Percentiles rank a stretch among this genome's conserved stretches.
Conservation (phyloP, 1,140 invertebrate genomes). For the Belonocnema kinseyi region DNA sequence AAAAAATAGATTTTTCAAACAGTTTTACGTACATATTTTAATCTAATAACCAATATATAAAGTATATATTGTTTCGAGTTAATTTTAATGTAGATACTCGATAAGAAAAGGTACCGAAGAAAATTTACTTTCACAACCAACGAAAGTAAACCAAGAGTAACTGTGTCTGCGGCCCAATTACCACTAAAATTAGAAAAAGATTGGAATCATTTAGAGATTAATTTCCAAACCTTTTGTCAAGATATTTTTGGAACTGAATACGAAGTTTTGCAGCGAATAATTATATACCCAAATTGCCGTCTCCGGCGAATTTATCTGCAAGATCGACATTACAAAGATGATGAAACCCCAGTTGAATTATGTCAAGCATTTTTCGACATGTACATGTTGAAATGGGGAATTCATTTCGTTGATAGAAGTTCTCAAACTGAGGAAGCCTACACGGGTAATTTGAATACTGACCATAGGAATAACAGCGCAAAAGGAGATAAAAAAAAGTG, state of each 20-base stretch:
- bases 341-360: slow-evolving; percentile 52
- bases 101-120: slow-evolving; percentile 42
- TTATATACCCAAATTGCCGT: slow-evolving; percentile 60
- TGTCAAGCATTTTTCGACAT: slow-evolving; percentile 59
- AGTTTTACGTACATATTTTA: too few species aligned
- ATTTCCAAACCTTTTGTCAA: slow-evolving; percentile 52
- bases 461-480: not conserved
- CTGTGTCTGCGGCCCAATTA: not conserved
- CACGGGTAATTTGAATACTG: not conserved
- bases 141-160: slow-evolving; percentile 36
- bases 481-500: too few species aligned
- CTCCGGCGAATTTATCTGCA: slow-evolving; percentile 62
- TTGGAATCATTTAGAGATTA: slow-evolving; percentile 65
- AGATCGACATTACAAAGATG: slow-evolving; percentile 58
- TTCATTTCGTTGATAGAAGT: slow-evolving; percentile 42
- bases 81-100: slow-evolving; percentile 40
- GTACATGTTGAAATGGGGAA: slow-evolving; percentile 67
- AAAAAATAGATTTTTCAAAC: too few species aligned
- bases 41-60: too few species aligned
- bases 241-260: slow-evolving; percentile 55
- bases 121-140: slow-evolving; percentile 47
- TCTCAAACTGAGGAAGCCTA: slow-evolving; percentile 54
- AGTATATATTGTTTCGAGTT: too few species aligned
- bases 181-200: slow-evolving; percentile 47
- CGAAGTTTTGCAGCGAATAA: slow-evolving; percentile 50